Evolutionary conservation across 2,113 vertebrate genomes (phyloP), one percentile per base, ranked within the genome.

Genomic region (Megatriorchis doriae): DNA sequence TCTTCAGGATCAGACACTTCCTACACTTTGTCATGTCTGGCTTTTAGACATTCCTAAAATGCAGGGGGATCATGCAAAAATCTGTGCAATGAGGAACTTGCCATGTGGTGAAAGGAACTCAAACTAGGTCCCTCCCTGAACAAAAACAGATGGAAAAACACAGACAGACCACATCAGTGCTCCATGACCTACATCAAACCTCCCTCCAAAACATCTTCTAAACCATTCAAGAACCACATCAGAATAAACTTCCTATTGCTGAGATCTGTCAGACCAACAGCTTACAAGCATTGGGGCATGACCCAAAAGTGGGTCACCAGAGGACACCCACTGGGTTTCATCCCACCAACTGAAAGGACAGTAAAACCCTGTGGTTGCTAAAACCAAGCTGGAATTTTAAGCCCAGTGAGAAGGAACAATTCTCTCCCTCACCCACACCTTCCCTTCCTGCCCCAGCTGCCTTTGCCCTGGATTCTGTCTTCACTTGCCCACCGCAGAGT

Each of bases 71-170:
- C 81, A 86, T 86, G 67, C 86, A 96, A 96, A 97, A 96, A 96
- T 70, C 72, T 63, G 38, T 96, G 95, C 88, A 92, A 96, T 93
- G 90, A 95, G 90, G 95, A 97, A 96, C 94, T 95, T 93, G 79
- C 62, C 68, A 58, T 96, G 86, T 82, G 96, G 83, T 94, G 74
- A 91, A 95, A 97, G 66, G 58, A 96, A 93, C 96, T 95, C 92
- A 95, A 96, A 95, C 95, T 81, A 63, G 84, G 81, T 88, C 84
- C 84, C 91, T 96, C 94, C 90, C 96, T 97, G 94, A 98, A 98
- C 75, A 96, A 97, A 97, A 97, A 97, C 93, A 97, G 94, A 97
- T 96, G 93, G 92, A 95, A 98, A 98, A 97, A 95, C 95, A 93
- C 74, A 81, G 84, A 73, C 55, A 96, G 95, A 97, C 97, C 97